Base-by-base conservation (phyloP, 2,797 vertebrate genomes). In the Acrocephalus scirpaceus region DNA sequence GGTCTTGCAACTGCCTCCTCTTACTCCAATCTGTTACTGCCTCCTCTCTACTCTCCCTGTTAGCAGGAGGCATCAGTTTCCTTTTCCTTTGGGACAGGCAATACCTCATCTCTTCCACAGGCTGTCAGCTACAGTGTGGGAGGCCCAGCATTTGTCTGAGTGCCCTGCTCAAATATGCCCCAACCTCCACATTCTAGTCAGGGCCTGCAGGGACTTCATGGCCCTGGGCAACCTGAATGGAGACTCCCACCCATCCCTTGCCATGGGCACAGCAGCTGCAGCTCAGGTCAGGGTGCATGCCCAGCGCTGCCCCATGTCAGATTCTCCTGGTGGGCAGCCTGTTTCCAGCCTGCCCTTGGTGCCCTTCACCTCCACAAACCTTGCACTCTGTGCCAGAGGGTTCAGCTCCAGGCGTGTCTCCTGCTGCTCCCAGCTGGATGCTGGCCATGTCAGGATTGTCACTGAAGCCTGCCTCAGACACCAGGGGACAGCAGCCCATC, bases 1-100 rank as follows among this genome's bases (percentile, higher is more conserved):
- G 9, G 7, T 54, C 15, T 77, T 0, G 0, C 18, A 40, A 7
- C 20, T 3, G 1, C 14, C 20, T 75, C 11, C 45, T 76, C 10
- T 80, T n/a, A 61, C 2, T 23, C 8, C 9, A 34, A 1, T n/a
- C 11, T 86, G 72, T 40, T 51, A 32, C 60, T 56, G 32, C 5
- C 27, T 53, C 5, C 7, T 70, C 42, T 27, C 25, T 86, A 11
- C 18, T 40, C 3, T 3, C 6, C 19, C 3, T 48, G 7, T 48
- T 64, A 73, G n/a, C 40, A 72, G 53, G 3, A 67, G 42, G 32
- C 50, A 77, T 13, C 2, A 9, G 38, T 50, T 90, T 67, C 19
- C 8, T 45, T 83, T 34, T 88, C 14, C 57, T 64, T 64, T 45
- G 65, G 36, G 29, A n/a, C 0, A 64, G 25, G 10, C 19, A 82